Evolutionary conservation across 2,888 invertebrate species (phyloP), one percentile per base, ranked within the genome.

Genomic region (Apocheima hispidaria): DNA sequence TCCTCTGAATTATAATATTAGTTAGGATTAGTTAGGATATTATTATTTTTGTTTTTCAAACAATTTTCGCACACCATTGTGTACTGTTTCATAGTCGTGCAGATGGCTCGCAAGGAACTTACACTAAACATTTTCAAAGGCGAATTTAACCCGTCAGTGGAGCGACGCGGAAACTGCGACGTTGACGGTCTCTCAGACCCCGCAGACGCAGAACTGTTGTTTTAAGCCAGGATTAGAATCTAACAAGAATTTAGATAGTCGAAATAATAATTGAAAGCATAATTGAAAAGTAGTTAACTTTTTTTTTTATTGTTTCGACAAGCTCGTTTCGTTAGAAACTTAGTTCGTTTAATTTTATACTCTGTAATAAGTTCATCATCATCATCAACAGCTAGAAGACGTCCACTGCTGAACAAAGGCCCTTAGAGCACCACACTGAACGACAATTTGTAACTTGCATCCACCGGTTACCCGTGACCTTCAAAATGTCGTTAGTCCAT

Each of bases 91-190:
- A 30, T 5, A 3, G n/a, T 14, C 6, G 20, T 30, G 30, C 16
- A 28, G 12, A 12, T 9, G 16, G 20, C 40, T 41, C 35, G 50
- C 72, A 77, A 77, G 77, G 74, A 74, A 72, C 72, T 66, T 66
- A 46, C 70, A 66, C 73, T 74, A 74, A 79, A 78, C 75, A 74
- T 74, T 78, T 79, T 75, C 75, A 74, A 77, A 74, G 74, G 75
- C 73, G 74, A 76, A 74, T 70, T 65, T 72, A 73, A 72, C 72
- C 71, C 70, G 71, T 73, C 68, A 67, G 59, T 35, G 60, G 36
- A 40, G 38, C 40, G 41, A 51, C 57, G 49, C 49, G 53, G 63
- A 61, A 61, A 61, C 59, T 56, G 57, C 58, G 55, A 68, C 60
- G 70, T 64, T 67, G 70, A 68, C 65, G 71, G 70, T 69, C 72